Conservation (phyloP, 2,797 vertebrate species). For the Mus minutoides region DNA sequence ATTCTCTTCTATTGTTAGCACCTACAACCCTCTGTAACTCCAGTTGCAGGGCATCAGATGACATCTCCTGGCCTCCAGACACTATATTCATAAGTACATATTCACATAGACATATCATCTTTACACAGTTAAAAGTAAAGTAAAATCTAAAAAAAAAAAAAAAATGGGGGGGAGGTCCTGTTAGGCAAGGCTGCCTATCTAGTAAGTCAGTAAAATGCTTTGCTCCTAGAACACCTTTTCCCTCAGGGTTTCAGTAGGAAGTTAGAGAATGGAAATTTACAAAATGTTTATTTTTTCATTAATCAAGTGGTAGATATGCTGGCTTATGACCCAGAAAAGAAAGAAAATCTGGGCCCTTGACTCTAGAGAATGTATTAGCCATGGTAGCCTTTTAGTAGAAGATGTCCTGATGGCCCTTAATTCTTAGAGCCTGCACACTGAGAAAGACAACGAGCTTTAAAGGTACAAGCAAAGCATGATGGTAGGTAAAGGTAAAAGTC, state of each 20-base stretch:
- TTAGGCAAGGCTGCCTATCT: neutral
- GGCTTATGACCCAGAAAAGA: neutral
- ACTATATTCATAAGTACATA: neutral
- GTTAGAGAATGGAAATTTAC: neutral
- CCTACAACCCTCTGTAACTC: neutral
- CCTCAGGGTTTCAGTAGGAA: neutral
- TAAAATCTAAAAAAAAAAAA: neutral
- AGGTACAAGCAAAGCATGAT: neutral
- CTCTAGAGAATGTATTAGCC: neutral
- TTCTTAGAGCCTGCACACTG: neutral
- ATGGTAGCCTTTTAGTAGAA: neutral
- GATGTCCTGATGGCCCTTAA: neutral
- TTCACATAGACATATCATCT: neutral
- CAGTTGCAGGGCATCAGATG: neutral
- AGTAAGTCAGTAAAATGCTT: neutral
- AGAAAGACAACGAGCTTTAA: neutral
- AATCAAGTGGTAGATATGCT: neutral
- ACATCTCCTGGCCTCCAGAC: neutral
- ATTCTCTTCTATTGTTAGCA: neutral
- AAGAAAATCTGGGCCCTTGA: neutral
- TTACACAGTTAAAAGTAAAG: neutral
- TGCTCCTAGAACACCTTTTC: neutral
- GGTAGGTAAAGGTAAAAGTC: no score
- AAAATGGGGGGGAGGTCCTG: neutral
- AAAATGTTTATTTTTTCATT: neutral